phyloP scores from a whole-genome alignment of 2,888 invertebrate species.

The Ennomos fuscantarius region DNA sequence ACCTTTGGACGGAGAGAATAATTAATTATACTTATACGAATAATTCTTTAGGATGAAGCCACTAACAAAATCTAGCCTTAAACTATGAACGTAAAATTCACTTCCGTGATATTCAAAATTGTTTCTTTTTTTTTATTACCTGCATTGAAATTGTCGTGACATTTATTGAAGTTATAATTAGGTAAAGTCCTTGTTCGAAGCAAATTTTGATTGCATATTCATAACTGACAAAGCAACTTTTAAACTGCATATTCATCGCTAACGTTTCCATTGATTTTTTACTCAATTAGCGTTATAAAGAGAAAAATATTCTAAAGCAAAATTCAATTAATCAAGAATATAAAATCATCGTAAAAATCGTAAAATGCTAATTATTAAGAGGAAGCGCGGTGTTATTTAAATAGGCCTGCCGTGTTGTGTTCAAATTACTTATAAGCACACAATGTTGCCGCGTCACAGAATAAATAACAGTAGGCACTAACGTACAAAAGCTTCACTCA shows the following conservation, averaged over 20 bases:
- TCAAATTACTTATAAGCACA: conserved; percentile 44
- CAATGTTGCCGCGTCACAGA: conserved; percentile 12
- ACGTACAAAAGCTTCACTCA: too few species aligned
- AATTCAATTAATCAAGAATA: conserved; percentile 30
- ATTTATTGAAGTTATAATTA: not conserved
- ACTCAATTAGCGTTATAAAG: conserved; percentile 19
- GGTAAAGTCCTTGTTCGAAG: not conserved
- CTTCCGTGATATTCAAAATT: too few species aligned
- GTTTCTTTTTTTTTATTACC: too few species aligned
- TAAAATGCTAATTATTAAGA: conserved; percentile 39
- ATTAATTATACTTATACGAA: too few species aligned
- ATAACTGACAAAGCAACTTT: conserved; percentile 11
- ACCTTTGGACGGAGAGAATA: too few species aligned
- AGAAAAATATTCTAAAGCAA: conserved; percentile 24
- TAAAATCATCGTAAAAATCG: conserved; percentile 40
- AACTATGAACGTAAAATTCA: too few species aligned
- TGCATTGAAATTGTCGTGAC: not conserved
- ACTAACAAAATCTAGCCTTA: too few species aligned
- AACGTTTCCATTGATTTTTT: conserved; percentile 20
- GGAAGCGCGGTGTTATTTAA: conserved; percentile 44
- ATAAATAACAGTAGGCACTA: too few species aligned
- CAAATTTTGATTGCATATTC: conserved; percentile 13
- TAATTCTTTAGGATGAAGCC: too few species aligned
- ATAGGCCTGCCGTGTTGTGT: conserved; percentile 42
- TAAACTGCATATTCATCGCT: conserved; percentile 22